phyloP scores from a whole-genome alignment of 2,888 invertebrate genomes.

The Cyclophora punctaria region DNA sequence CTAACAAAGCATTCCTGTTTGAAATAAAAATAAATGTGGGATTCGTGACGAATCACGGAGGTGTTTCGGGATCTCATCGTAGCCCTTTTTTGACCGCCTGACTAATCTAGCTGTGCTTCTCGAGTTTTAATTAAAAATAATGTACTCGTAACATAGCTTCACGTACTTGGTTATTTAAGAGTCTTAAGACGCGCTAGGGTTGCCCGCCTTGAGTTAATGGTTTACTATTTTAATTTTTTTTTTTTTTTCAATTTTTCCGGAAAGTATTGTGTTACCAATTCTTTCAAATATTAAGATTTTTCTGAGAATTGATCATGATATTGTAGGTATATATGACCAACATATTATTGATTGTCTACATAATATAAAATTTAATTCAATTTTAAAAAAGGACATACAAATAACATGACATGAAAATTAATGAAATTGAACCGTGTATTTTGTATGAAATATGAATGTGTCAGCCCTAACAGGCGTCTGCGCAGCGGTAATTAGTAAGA shows the following conservation, averaged over 20 bases:
- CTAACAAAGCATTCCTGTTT: conserved; percentile 62
- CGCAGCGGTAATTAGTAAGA: conserved; percentile 56
- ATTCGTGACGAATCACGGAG: conserved; percentile 71
- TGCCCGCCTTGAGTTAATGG: conserved; percentile 16
- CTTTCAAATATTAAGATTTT: no score
- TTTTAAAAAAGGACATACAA: no score
- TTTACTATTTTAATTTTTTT: no score
- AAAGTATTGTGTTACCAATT: no score
- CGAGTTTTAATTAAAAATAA: conserved; percentile 71
- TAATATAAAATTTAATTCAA: no score
- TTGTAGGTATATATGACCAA: no score
- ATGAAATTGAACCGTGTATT: no score
- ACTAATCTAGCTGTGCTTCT: conserved; percentile 67
- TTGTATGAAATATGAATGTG: conserved; percentile 1
- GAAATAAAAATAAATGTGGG: conserved; percentile 68
- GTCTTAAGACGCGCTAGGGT: conserved; percentile 27
- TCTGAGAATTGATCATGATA: no score
- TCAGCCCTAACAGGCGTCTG: conserved; percentile 39
- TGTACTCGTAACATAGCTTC: conserved; percentile 54
- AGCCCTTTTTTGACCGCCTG: conserved; percentile 66
- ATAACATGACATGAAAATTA: no score
- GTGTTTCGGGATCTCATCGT: conserved; percentile 63
- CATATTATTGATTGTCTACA: no score
- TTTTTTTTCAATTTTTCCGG: no score
- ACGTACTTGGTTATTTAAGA: conserved; percentile 42